Evolutionary conservation across 2,113 vertebrate genomes (phyloP), one percentile per base, ranked within the genome.

Genomic region (Pseudorectes ferrugineus): DNA sequence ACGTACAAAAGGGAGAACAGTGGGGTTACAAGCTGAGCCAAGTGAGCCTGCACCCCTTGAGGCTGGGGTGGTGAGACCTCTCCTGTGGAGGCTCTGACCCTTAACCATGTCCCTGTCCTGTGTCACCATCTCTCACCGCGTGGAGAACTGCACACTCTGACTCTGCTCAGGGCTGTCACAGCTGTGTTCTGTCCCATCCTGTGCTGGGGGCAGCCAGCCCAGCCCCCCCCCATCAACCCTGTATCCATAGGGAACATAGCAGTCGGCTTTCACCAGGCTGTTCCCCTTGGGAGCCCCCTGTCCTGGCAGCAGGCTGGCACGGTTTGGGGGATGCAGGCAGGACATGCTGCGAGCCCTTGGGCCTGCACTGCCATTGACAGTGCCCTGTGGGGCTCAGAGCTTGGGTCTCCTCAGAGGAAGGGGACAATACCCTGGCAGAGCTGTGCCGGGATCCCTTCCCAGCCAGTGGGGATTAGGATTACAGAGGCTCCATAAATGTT

Each of bases 51-150:
- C 96, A 49, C 91, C 97, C 89, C 77, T 97, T 28, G 61, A 98
- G 98, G 98, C 98, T 96, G 98, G 98, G 98, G 98, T 94, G 97
- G 94, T 88, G 91, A 96, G 95, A 79, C 94, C 3, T 5, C 87
- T 87, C 83, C 76, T 11, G 11, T 31, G n/a, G 33, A 61, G 29
- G 46, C 9, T 14, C 35, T 76, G 80, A 63, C 28, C 45, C 20
- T 26, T 91, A 71, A 90, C 38, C 19, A 0, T 11, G 31, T 63
- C 52, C 7, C 11, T 29, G 86, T 77, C 58, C 48, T 43, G 36
- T 83, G 82, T 76, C 48, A 19, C n/a, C 2, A 0, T 61, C 71
- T 75, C 51, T 95, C 59, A 92, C 85, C 0, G 2, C 75, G 52
- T 75, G 66, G 63, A 65, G 13, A 45, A 25, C 40, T 4, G 15